These are phyloP conservation scores for Asbolus verrucosus DNA, from an alignment of 1,140 invertebrate genomes.

Conservation along the genomic window DNA sequence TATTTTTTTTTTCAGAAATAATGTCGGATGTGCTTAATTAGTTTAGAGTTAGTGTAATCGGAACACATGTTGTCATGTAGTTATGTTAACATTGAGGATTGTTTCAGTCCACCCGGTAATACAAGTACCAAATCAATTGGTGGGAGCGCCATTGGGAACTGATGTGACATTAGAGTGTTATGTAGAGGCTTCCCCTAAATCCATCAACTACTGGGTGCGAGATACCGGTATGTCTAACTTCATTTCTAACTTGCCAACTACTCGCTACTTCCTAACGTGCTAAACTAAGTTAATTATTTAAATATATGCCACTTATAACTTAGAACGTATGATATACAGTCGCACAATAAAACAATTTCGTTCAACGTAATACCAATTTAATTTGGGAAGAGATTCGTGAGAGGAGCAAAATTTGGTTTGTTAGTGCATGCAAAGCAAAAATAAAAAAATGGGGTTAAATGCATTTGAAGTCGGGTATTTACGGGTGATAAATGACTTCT, in stretches of 20 bases:
- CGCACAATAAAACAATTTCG: conserved; percentile 36
- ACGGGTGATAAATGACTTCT: conserved; percentile 43
- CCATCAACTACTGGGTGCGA: conserved; percentile 89
- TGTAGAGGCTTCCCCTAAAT: conserved; percentile 89
- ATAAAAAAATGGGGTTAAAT: conserved; percentile 24
- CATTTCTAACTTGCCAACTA: conserved; percentile 44
- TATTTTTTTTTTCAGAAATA: too few relatives aligned
- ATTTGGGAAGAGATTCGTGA: conserved; percentile 5
- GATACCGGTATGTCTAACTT: conserved; percentile 74
- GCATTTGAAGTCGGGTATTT: conserved; percentile 29
- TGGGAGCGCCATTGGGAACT: conserved; percentile 86
- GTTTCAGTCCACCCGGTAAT: conserved; percentile 86
- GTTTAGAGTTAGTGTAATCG: not conserved
- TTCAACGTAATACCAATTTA: conserved; percentile 23
- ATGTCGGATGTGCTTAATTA: not conserved
- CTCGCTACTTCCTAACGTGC: conserved; percentile 32
- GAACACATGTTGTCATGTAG: conserved; percentile 30
- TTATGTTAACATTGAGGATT: conserved; percentile 39
- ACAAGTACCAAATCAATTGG: conserved; percentile 89
- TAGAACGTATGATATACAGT: conserved; percentile 32
- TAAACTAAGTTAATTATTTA: conserved; percentile 54
- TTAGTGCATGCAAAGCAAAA: conserved; percentile 22
- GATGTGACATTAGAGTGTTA: conserved; percentile 90
- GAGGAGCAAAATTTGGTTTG: conserved; percentile 16
- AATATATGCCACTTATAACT: conserved; percentile 51